phyloP scores from a whole-genome alignment of 2,797 vertebrate species.

The Mormyrops attenuatus region DNA sequence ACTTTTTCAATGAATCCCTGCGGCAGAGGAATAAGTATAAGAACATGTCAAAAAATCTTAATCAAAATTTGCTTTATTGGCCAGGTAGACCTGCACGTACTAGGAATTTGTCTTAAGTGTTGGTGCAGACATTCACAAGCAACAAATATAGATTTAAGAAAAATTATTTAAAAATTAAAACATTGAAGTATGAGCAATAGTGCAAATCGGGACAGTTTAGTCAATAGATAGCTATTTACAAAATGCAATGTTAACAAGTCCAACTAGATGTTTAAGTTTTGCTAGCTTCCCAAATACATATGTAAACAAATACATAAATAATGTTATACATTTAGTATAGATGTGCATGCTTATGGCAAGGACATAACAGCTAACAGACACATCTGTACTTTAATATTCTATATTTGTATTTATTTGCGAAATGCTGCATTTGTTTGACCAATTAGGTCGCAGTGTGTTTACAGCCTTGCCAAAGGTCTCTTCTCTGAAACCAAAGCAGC shows the following conservation, averaged over 20 bases:
- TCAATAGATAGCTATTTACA: background rate
- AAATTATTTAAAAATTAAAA: background rate
- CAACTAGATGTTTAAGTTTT: background rate
- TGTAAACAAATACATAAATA: background rate
- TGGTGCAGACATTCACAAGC: background rate
- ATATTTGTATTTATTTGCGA: background rate
- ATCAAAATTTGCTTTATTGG: background rate
- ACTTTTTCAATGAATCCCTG: background rate
- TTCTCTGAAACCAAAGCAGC: constrained; percentile 13
- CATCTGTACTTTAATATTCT: background rate
- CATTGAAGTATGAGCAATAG: background rate
- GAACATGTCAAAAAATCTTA: background rate
- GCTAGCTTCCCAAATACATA: background rate
- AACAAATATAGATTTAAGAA: background rate
- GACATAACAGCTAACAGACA: background rate
- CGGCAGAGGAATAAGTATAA: background rate
- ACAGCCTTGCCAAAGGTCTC: background rate
- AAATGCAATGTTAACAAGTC: background rate
- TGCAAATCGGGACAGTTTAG: background rate
- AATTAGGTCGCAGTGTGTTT: background rate
- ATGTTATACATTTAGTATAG: background rate
- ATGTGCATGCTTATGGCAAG: background rate
- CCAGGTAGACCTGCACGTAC: background rate
- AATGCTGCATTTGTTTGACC: background rate
- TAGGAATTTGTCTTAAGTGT: background rate